A percentile compares a stretch with the other conserved stretches of the same genome.
Conservation (phyloP, 2,797 vertebrate species). For the Lutjanus campechanus region DNA sequence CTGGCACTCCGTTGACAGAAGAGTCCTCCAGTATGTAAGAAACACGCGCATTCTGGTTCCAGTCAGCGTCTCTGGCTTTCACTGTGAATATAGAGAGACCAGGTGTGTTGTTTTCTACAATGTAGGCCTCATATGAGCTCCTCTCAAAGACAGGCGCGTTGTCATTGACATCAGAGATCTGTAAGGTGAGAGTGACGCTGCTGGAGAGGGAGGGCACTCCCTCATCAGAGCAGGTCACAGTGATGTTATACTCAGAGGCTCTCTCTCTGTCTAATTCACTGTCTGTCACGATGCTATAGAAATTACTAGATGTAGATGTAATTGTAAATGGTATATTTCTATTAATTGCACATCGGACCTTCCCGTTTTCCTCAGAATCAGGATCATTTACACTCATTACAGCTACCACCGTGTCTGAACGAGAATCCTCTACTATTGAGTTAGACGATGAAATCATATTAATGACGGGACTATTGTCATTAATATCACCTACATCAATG, state of each 20-base stretch:
- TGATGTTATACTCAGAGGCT: background rate
- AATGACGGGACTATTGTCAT: conserved; percentile 90
- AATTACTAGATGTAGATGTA: conserved; percentile 78
- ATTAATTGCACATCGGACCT: conserved; percentile 77
- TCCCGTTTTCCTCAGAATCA: conserved; percentile 85
- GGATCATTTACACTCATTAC: conserved; percentile 85
- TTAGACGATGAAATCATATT: conserved; percentile 82
- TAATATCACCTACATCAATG: conserved; percentile 88
- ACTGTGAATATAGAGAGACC: conserved; percentile 71
- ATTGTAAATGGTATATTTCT: conserved; percentile 82
- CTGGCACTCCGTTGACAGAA: conserved; percentile 64
- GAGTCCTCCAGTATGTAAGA: conserved; percentile 73
- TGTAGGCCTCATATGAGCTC: conserved; percentile 71
- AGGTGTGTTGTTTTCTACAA: conserved; percentile 76
- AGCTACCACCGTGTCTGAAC: conserved; percentile 77
- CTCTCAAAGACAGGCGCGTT: conserved; percentile 9
- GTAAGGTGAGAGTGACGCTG: conserved; percentile 60
- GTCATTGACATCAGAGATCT: conserved; percentile 23
- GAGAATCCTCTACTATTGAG: conserved; percentile 77
- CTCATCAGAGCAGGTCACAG: conserved; percentile 16
- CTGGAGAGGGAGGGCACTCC: too few relatives aligned
- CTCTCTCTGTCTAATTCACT: conserved; percentile 72
- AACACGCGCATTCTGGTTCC: conserved; percentile 74
- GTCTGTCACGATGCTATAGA: conserved; percentile 83
- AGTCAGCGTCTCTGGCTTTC: conserved; percentile 68